A percentile compares a stretch with the other conserved stretches of the same genome.
These are phyloP conservation scores for Galemys pyrenaicus DNA, from an alignment of 2,113 vertebrate genomes.

Conservation along the genomic window DNA sequence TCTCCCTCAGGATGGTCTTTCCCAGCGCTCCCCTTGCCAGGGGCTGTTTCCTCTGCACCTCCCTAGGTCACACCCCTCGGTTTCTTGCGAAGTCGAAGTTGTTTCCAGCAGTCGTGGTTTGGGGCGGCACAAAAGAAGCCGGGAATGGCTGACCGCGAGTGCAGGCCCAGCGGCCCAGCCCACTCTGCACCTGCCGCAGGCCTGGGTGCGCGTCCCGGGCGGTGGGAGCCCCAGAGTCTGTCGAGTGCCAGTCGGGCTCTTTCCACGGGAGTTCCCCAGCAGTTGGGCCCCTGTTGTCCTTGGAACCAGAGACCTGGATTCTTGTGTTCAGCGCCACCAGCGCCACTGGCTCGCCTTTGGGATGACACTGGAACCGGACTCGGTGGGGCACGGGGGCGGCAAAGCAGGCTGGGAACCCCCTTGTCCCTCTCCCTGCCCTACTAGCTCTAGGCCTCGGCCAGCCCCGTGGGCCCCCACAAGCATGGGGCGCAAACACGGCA, in stretches of 20 bases:
- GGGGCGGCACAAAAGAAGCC: not conserved
- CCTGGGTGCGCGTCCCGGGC: not conserved
- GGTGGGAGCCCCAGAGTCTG: not conserved
- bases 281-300: not conserved
- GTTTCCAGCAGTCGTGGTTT: not conserved
- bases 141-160: not conserved
- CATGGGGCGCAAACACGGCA: too few relatives aligned
- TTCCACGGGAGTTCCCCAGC: constrained; percentile 10
- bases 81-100: constrained; percentile 12
- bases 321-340: not conserved
- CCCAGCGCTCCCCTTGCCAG: constrained; percentile 50
- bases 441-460: not conserved
- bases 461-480: too few relatives aligned
- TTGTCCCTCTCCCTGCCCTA: not conserved
- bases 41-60: constrained; percentile 22
- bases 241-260: not conserved
- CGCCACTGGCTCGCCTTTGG: not conserved
- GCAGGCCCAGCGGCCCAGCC: not conserved
- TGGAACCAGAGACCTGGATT: not conserved
- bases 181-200: not conserved
- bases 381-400: not conserved
- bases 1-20: not conserved
- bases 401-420: not conserved
- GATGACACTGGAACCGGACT: not conserved
- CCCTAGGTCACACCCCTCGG: constrained; percentile 16